These are phyloP conservation scores for Rallus limicola DNA, from an alignment of 2,113 vertebrate genomes.

Conservation along the genomic window DNA sequence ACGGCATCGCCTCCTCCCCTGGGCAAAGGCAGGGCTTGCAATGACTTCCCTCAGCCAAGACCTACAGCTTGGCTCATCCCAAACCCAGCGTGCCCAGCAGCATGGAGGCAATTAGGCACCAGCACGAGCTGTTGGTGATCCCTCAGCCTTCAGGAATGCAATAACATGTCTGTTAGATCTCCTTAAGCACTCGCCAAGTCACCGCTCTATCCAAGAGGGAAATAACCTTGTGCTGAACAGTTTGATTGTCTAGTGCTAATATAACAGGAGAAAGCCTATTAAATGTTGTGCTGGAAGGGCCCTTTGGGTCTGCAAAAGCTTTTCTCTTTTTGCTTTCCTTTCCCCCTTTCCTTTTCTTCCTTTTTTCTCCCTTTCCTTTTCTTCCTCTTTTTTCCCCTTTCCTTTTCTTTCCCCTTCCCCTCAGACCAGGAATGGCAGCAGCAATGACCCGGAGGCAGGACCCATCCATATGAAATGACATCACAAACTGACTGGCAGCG, in stretches of 20 bases:
- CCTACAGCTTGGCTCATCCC: not conserved
- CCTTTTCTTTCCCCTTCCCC: not conserved
- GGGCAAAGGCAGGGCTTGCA: not conserved
- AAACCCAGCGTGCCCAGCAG: not conserved
- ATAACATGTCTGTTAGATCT: constrained; percentile 59
- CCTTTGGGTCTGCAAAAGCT: not conserved
- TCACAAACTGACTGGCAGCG: not conserved
- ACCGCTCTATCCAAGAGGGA: not conserved
- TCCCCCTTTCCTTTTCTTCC: not conserved
- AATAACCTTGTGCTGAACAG: constrained; percentile 18
- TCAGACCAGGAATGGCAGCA: not conserved
- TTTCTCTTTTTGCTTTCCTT: not conserved
- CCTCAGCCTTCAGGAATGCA: constrained; percentile 53
- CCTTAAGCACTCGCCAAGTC: not conserved
- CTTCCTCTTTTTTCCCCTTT: not conserved
- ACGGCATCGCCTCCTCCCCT: not conserved
- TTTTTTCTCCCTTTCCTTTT: not conserved
- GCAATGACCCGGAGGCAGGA: not conserved
- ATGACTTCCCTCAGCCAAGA: not conserved
- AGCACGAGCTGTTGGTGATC: not conserved
- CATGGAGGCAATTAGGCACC: constrained; percentile 34
- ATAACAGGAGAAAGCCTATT: constrained; percentile 38
- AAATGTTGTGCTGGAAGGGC: not conserved
- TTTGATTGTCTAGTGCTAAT: constrained; percentile 29
- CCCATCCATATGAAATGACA: not conserved